Conservation (phyloP, 2,797 vertebrate genomes). For the Sebastes cheni region DNA sequence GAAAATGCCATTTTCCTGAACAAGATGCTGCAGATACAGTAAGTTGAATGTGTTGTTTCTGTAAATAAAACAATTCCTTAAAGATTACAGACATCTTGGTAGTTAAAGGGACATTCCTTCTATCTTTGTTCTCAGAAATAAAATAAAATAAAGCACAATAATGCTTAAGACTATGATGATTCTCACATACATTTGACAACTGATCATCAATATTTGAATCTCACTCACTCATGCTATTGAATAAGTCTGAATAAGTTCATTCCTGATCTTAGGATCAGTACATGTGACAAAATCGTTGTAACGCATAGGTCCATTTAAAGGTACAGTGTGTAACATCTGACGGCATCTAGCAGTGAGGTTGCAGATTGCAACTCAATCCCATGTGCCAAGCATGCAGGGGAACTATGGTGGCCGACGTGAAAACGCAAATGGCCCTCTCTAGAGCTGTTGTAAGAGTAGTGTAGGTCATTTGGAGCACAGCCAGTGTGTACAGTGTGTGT, state of each 20-base stretch:
- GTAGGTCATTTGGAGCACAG: no score
- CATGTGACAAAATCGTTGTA: background rate
- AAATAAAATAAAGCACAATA: background rate
- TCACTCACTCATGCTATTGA: background rate
- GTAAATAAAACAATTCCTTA: background rate
- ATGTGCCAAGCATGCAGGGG: no score
- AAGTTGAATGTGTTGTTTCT: background rate
- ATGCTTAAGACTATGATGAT: background rate
- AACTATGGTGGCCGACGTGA: no score
- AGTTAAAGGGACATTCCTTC: background rate
- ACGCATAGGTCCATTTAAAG: background rate
- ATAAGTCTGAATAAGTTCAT: background rate
- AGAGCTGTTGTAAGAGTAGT: no score
- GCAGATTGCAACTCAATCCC: no score
- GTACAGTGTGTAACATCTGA: background rate
- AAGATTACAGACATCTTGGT: background rate
- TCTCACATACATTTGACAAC: background rate
- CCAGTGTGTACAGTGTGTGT: no score
- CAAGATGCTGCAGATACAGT: background rate
- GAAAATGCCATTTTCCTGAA: background rate
- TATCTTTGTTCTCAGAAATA: background rate
- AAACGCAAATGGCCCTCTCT: no score
- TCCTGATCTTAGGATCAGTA: background rate
- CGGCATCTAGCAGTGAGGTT: no score
- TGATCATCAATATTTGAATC: background rate